These are phyloP conservation scores for Synanthedon myopaeformis DNA, from an alignment of 2,888 invertebrate species.

Conservation along the genomic window DNA sequence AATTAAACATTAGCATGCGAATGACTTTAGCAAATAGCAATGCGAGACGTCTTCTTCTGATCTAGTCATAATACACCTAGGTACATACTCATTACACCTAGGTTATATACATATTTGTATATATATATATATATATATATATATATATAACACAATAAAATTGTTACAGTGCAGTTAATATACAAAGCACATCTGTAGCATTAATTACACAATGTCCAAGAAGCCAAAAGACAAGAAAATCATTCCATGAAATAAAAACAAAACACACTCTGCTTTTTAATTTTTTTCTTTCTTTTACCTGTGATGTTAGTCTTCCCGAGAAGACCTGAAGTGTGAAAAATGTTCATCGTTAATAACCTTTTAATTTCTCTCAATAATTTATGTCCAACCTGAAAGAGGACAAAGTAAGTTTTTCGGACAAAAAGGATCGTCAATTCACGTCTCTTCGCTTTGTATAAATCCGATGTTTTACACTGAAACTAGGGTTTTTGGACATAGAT, in stretches of 20 bases:
- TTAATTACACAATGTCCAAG: conserved; percentile 13
- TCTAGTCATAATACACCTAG: too few species aligned
- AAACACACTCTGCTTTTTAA: conserved; percentile 35
- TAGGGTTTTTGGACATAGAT: conserved; percentile 32
- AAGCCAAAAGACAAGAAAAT: conserved; percentile 28
- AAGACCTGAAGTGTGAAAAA: conserved; percentile 72
- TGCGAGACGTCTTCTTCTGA: too few species aligned
- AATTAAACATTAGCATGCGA: too few species aligned
- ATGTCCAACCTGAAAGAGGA: conserved; percentile 65
- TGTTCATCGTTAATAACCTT: conserved; percentile 64
- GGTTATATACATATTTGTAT: too few species aligned
- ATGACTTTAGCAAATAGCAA: too few species aligned
- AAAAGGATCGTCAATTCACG: conserved; percentile 44
- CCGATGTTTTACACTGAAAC: conserved; percentile 33
- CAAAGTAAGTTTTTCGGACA: conserved; percentile 48
- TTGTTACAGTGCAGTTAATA: neutral
- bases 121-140: too few species aligned
- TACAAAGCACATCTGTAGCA: neutral
- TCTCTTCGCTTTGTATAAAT: conserved; percentile 18
- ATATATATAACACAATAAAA: too few species aligned
- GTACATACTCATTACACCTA: too few species aligned
- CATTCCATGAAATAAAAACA: conserved; percentile 51
- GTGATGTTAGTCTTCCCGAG: conserved; percentile 72
- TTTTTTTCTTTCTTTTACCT: conserved; percentile 53
- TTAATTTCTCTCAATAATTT: conserved; percentile 36